Base-by-base conservation (phyloP, 2,113 vertebrate genomes). In the Toxotes jaculatrix region DNA sequence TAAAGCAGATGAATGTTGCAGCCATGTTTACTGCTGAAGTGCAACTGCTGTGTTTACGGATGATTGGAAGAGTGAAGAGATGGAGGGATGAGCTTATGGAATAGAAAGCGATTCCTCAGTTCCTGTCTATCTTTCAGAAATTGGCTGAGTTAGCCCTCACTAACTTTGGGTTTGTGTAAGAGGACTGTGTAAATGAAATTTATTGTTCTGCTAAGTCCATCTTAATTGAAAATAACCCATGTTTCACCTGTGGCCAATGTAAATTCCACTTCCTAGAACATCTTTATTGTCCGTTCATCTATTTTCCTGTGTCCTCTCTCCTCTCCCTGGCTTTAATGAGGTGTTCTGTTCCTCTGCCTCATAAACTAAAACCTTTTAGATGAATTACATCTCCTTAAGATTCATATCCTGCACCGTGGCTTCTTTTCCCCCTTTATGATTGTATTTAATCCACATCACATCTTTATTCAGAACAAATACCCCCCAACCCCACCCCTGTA, bases 351-450 rank as follows among this genome's bases (percentile, higher is more conserved):
- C 86, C 70, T 84, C 80, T 70, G 78, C 80, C 86, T 90, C 90
- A 91, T 93, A 89, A 91, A 93, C 85, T 84, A 90, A 92, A 92
- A 92, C 92, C 89, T 94, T 91, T 93, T 90, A 89, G 89, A 93
- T 90, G 80, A 93, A 91, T 91, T 90, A 90, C 88, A 91, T 82
- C 92, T 91, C 83, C 78, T 89, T 90, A 88, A 88, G 86, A 91
- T 91, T 93, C 87, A 86, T 91, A 80, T 90, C 87, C 84, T 71
- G 80, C 82, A 3, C 85, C 5, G 38, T 74, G 80, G 66, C 89
- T 83, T 63, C 83, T 75, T 80, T 51, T 40, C 75, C 77, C 85
- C 80, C 86, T 92, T 92, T 83, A 89, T 87, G 89, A 90, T 91
- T 91, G 86, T 81, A 89, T 91, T 93, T 93, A 88, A 93, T 93